Percentiles rank a stretch among this genome's conserved stretches.
These are phyloP conservation scores for Clistopyga incitator DNA, from an alignment of 2,888 invertebrate species.

Conservation along the genomic window DNA sequence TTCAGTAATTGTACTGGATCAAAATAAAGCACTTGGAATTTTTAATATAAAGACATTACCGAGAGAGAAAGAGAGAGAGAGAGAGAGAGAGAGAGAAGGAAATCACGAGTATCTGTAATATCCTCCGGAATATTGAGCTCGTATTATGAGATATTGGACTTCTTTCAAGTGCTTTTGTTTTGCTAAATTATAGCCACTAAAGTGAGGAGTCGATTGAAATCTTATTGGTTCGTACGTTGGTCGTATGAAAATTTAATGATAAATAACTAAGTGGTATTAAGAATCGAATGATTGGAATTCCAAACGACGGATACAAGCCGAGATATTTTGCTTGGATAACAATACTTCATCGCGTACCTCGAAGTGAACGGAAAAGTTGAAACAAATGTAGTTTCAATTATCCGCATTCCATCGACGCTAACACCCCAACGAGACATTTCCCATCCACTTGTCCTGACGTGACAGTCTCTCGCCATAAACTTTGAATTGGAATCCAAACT, in stretches of 20 bases:
- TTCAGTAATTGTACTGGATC: constrained; percentile 11
- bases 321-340: too few relatives aligned
- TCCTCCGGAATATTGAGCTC: neutral
- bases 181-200: neutral
- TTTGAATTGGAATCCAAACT: constrained; percentile 22
- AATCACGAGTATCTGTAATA: constrained; percentile 14
- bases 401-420: neutral
- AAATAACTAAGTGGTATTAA: too few relatives aligned
- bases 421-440: neutral
- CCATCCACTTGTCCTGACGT: neutral
- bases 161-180: neutral
- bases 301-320: too few relatives aligned
- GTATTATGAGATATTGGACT: neutral
- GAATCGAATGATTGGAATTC: too few relatives aligned
- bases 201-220: neutral
- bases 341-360: too few relatives aligned
- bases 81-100: too few relatives aligned
- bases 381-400: neutral
- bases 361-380: neutral
- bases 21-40: constrained; percentile 8
- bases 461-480: constrained; percentile 2
- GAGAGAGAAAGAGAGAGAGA: neutral
- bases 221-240: too few relatives aligned
- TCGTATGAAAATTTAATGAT: too few relatives aligned
- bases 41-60: constrained; percentile 3